These are phyloP conservation scores for Gavialis gangeticus DNA, from an alignment of 2,113 vertebrate genomes.

Conservation along the genomic window DNA sequence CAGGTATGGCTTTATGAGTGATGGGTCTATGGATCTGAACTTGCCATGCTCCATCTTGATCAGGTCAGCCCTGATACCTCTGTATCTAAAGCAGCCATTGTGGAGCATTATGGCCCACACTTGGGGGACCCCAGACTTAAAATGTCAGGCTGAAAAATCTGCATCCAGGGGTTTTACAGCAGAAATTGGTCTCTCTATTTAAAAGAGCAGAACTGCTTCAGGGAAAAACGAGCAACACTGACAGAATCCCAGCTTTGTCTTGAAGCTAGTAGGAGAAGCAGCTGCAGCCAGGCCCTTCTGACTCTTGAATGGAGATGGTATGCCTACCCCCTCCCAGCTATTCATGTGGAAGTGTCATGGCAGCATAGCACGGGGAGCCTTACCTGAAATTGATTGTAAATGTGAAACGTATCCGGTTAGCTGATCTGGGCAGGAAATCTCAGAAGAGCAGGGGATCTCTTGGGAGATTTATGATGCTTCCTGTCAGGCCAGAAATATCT, in stretches of 20 bases:
- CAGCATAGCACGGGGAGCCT: background rate
- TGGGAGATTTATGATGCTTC: background rate
- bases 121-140: background rate
- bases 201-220: background rate
- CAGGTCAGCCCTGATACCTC: background rate
- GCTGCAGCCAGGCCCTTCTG: background rate
- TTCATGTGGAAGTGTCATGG: too few species aligned
- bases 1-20: background rate
- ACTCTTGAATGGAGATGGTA: background rate
- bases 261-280: background rate
- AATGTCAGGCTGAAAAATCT: too few species aligned
- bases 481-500: background rate
- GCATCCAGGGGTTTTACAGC: background rate
- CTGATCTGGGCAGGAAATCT: background rate
- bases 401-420: background rate
- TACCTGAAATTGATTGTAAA: background rate
- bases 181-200: background rate
- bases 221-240: background rate
- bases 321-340: background rate
- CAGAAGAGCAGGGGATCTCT: background rate
- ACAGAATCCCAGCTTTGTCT: too few species aligned
- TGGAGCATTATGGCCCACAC: too few species aligned
- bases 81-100: background rate
- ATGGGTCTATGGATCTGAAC: fast-evolving
- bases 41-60: background rate